Evolutionary conservation across 2,113 vertebrate genomes (phyloP), one percentile per base, ranked within the genome.

Genomic region (Pterocles orientalis): DNA sequence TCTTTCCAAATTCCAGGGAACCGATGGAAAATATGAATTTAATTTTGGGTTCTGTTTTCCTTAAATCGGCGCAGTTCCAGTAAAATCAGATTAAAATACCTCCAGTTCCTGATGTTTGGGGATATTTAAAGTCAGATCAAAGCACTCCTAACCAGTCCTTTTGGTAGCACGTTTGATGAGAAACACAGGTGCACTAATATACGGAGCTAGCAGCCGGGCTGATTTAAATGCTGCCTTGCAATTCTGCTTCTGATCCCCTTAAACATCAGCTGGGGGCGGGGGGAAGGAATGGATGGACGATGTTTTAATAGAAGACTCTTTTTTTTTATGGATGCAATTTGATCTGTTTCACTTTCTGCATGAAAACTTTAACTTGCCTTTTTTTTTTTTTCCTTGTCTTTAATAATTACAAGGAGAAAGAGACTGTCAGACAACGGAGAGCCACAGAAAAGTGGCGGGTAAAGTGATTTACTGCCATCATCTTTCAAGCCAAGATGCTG

Each of bases 21-120:
- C 2, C 54, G 82, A 92, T 4, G 12, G 95, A 92, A 97, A 97
- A 97, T 93, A 88, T 90, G 92, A 97, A 96, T 90, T 95, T 97
- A 92, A 97, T 97, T 97, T 93, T 69, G 86, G 84, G 90, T 77
- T 94, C 94, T 97, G 93, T 94, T 97, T 96, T 84, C 95, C 96
- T 90, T 94, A 95, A 96, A 93, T 95, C 60, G 72, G 93, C 48
- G 4, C 93, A 93, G 95, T 72, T 94, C 95, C 95, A 97, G 96
- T 97, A 97, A 97, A 97, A 97, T 97, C 97, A 97, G 95, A 97
- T 97, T 97, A 96, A 97, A 97, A 97, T 96, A 81, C 96, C 97
- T 96, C 87, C 91, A 97, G 96, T 96, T 93, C 96, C 96, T 95
- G 92, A 95, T 95, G 96, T 95, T 97, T 90, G 91, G 96, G 84